Conservation (phyloP, 2,888 invertebrate genomes). For the Drosophila robusta region DNA sequence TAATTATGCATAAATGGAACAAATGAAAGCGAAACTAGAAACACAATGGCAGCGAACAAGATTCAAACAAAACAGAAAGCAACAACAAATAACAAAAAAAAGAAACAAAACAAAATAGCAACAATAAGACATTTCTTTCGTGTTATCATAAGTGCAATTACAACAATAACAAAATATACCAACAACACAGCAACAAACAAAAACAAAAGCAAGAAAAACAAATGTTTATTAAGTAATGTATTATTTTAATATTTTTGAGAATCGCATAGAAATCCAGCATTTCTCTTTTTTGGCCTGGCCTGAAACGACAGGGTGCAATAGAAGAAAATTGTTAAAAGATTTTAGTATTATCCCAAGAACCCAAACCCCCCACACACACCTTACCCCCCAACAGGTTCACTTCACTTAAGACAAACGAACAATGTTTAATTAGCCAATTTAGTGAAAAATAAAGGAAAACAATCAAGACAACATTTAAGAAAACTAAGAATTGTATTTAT, state of each 20-base stretch:
- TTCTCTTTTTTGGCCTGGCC: constrained; percentile 29
- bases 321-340: constrained; percentile 42
- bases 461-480: constrained; percentile 24
- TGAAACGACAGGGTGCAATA: constrained; percentile 50
- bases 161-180: constrained; percentile 26
- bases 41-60: constrained; percentile 15
- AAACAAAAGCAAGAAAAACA: constrained; percentile 1
- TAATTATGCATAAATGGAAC: constrained; percentile 31
- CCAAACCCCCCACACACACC: background rate
- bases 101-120: constrained; percentile 14
- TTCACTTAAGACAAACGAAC: constrained; percentile 46
- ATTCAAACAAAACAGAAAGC: background rate
- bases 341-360: constrained; percentile 17
- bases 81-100: background rate
- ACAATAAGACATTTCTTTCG: constrained; percentile 24
- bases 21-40: constrained; percentile 38
- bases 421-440: constrained; percentile 52
- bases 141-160: constrained; percentile 58
- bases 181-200: constrained; percentile 8
- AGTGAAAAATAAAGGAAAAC: constrained; percentile 8
- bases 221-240: constrained; percentile 13
- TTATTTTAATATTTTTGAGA: constrained; percentile 22
- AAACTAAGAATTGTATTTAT: constrained; percentile 51
- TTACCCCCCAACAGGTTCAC: background rate
- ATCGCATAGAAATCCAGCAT: constrained; percentile 30